A percentile compares a stretch with the other conserved stretches of the same genome.
Conservation (phyloP, 2,113 vertebrate species). For the Pteropus alecto region DNA sequence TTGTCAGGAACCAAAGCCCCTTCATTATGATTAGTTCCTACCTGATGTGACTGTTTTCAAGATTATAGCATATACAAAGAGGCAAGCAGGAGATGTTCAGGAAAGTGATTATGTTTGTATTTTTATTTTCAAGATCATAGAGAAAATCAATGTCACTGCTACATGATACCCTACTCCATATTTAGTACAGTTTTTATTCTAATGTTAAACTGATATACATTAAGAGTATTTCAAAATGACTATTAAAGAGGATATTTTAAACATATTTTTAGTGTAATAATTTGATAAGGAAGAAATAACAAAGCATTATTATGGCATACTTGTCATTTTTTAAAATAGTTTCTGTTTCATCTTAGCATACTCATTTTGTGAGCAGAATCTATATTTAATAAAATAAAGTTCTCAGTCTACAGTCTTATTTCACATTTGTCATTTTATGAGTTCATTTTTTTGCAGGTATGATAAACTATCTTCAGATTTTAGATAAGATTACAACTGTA, state of each 20-base stretch:
- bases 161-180: not conserved
- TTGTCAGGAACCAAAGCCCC: not conserved
- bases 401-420: not conserved
- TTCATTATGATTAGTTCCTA: not conserved
- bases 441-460: not conserved
- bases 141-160: not conserved
- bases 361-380: not conserved
- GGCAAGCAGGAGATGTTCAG: not conserved
- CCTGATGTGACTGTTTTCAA: not conserved
- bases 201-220: not conserved
- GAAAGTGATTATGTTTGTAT: not conserved
- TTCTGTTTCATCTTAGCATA: not conserved
- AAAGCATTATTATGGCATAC: not conserved
- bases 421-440: not conserved
- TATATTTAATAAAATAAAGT: not conserved
- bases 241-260: not conserved
- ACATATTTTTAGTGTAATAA: not conserved
- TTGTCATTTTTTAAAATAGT: not conserved
- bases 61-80: not conserved
- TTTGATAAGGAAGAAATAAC: not conserved
- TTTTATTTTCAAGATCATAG: not conserved
- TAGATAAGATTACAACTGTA: slow-evolving; percentile 29
- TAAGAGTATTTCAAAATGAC: not conserved
- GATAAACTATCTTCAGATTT: slow-evolving; percentile 52
- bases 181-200: not conserved